phyloP scores from a whole-genome alignment of 2,888 invertebrate genomes.

The Callinectes sapidus region DNA sequence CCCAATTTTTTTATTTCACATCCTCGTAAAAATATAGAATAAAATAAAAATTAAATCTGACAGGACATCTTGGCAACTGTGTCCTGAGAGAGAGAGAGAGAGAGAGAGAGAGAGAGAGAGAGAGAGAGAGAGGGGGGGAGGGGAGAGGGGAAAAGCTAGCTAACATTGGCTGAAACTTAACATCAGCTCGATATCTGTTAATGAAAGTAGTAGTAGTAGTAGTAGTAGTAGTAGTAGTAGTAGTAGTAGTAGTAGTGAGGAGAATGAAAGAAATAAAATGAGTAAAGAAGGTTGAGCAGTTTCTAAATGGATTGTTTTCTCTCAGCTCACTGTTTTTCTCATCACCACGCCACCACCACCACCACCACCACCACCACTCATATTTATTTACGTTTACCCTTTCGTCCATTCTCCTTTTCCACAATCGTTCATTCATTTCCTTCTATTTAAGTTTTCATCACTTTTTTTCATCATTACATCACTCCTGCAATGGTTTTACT shows the following conservation, averaged over 20 bases:
- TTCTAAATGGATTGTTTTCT: background rate
- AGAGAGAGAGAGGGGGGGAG: background rate
- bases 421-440: no score
- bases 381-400: no score
- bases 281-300: background rate
- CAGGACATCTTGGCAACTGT: constrained; percentile 15
- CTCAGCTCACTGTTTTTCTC: background rate
- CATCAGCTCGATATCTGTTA: no score
- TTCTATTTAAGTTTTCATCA: no score
- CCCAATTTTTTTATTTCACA: background rate
- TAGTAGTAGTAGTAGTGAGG: no score
- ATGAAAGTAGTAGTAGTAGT: no score
- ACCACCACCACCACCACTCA: background rate
- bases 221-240: no score
- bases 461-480: no score
- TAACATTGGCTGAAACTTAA: no score
- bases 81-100: background rate
- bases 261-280: background rate
- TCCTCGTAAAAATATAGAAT: background rate
- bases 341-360: background rate
- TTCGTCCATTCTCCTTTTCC: no score
- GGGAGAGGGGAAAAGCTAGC: no score
- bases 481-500: no score
- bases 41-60: background rate
- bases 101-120: background rate